Evolutionary conservation across 1,140 invertebrate genomes (phyloP), one percentile per base, ranked within the genome.

Genomic region (Zaprionus gabonicus): DNA sequence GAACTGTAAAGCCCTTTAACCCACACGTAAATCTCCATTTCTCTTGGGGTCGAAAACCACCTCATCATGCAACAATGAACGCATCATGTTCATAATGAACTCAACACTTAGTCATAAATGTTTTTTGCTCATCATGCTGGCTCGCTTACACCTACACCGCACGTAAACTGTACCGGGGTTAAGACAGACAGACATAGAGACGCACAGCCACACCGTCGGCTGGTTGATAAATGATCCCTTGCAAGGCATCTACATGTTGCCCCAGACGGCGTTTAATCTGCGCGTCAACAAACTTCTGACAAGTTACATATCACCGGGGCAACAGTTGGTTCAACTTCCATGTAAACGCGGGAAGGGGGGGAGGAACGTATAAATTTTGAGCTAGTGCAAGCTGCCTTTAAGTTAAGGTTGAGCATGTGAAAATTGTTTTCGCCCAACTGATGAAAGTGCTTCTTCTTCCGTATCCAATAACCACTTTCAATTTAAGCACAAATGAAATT

Each of bases 241-340:
- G 28, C 67, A 58, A 38, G 81, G 64, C 71, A 80, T 64, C 79
- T 46, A 69, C 70, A 68, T 75, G 82, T 83, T 74, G 53, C 66
- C 56, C 51, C 71, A 74, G 62, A 77, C 68, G 56, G 34, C 74
- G 78, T 80, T 86, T 86, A 86, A 86, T 86, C 82, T 87, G 82
- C 77, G 76, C 81, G 83, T 88, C 84, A 87, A 73, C 85, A 76
- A 87, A 84, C 74, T 87, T 88, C 68, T 88, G 84, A 87, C 78
- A 87, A 87, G 84, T 88, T 84, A 87, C 84, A 81, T 60, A 88
- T 76, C 81, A 88, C 76, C 62, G 69, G 55, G 84, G 81, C 84
- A 87, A 88, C 84, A 87, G 84, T 87, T 88, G 85, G 84, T 87
- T 88, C 60, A 68, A 71, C 73, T 78, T 79, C 69, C 57, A 27